A percentile compares a stretch with the other conserved stretches of the same genome.
These are phyloP conservation scores for human (Homo sapiens) DNA, from an alignment of 2,113 vertebrate genomes.

Conservation along the genomic window DNA sequence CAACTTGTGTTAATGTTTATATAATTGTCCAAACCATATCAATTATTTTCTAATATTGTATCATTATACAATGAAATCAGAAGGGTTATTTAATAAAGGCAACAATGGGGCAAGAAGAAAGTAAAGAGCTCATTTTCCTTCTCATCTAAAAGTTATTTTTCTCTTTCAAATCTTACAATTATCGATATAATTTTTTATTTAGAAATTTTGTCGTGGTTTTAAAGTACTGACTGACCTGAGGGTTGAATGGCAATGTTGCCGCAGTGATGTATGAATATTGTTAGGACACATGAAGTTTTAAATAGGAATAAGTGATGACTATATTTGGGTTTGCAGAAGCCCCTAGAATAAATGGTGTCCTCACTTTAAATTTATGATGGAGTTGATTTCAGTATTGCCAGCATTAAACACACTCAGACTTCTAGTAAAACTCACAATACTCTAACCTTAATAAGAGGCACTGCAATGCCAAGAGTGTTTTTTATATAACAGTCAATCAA, in stretches of 20 bases:
- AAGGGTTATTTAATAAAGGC: slow-evolving; percentile 36
- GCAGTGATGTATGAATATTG: background rate
- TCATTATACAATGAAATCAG: slow-evolving; percentile 31
- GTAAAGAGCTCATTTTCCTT: slow-evolving; percentile 4
- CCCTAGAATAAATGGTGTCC: background rate
- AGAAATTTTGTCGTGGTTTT: background rate
- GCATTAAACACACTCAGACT: background rate
- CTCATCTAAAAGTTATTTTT: slow-evolving; percentile 30
- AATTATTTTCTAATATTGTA: slow-evolving; percentile 12
- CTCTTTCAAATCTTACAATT: slow-evolving; percentile 25
- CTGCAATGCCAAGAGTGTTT: background rate
- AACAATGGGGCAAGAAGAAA: slow-evolving; percentile 9
- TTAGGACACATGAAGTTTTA: slow-evolving; percentile 28
- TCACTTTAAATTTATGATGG: slow-evolving; percentile 26
- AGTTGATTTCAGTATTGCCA: slow-evolving; percentile 3
- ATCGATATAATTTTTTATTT: background rate
- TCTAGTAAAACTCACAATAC: background rate
- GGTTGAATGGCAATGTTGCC: background rate
- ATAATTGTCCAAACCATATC: slow-evolving; percentile 17
- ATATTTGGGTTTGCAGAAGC: background rate
- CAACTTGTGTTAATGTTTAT: slow-evolving; percentile 48
- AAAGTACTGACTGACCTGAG: background rate
- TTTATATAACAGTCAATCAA: background rate
- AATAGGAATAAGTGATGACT: background rate
- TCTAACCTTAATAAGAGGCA: background rate